These are phyloP conservation scores for Pterocles burchelli DNA, from an alignment of 2,113 vertebrate species.

Conservation along the genomic window DNA sequence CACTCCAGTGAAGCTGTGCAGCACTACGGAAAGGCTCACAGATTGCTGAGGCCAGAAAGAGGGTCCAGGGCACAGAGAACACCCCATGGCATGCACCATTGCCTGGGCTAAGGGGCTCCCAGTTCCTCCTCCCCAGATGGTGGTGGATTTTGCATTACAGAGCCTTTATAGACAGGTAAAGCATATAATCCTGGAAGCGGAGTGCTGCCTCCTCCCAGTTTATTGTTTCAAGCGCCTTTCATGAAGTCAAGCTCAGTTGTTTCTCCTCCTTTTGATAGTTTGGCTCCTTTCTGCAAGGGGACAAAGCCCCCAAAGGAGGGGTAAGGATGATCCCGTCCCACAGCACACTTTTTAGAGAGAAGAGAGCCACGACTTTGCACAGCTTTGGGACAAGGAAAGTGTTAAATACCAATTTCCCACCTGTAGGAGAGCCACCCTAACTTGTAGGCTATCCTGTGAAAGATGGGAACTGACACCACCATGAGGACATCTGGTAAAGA, in stretches of 20 bases:
- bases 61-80: background rate
- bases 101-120: background rate
- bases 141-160: background rate
- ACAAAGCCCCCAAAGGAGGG: background rate
- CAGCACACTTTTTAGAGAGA: background rate
- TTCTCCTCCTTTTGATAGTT: background rate
- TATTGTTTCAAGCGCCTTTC: background rate
- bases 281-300: background rate
- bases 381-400: rapidly evolving
- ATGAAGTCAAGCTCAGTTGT: background rate
- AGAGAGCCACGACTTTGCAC: background rate
- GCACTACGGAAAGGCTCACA: background rate
- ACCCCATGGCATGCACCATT: background rate
- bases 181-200: background rate
- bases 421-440: background rate
- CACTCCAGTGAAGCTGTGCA: background rate
- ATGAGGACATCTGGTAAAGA: constrained; percentile 14
- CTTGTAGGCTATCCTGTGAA: background rate
- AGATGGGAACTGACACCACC: constrained; percentile 34
- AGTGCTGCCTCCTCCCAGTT: background rate
- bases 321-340: background rate
- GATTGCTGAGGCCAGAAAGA: background rate
- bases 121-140: background rate
- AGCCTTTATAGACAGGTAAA: background rate
- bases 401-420: background rate